Evolutionary conservation across 2,888 invertebrate species (phyloP).

Genomic region (Alentia gelatinosa): DNA sequence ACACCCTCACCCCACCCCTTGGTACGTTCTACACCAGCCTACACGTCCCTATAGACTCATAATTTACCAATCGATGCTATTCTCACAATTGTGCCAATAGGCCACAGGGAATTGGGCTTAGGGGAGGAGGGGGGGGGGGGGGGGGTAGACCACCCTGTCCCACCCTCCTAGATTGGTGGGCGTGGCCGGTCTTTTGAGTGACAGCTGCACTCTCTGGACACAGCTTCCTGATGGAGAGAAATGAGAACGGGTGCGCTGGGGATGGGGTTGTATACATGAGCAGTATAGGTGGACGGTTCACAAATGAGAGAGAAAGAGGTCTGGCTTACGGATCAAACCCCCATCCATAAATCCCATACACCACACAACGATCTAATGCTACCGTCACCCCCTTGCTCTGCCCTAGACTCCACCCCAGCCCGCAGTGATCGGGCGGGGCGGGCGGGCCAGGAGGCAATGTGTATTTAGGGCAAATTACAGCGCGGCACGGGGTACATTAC

Average conservation of each 20-base stretch:
- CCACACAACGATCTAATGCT: too few species aligned
- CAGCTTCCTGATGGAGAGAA: neutral
- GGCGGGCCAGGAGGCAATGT: neutral
- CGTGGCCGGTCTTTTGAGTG: slow-evolving; percentile 7
- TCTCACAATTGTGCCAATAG: slow-evolving; percentile 44
- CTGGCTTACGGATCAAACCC: too few species aligned
- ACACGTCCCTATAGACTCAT: too few species aligned
- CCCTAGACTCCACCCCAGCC: neutral
- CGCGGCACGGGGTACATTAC: slow-evolving; percentile 30
- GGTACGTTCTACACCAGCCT: too few species aligned
- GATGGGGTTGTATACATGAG: neutral
- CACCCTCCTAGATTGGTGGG: neutral
- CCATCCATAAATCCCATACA: too few species aligned
- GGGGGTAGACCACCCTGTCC: slow-evolving; percentile 12
- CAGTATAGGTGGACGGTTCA: neutral
- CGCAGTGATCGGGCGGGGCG: neutral
- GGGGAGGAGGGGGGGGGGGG: neutral
- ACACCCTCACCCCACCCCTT: neutral
- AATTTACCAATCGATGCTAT: slow-evolving; percentile 48
- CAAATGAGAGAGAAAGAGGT: neutral
- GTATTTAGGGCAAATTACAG: slow-evolving; percentile 45
- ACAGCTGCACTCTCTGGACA: neutral
- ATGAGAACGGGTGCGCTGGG: neutral
- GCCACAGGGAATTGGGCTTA: neutral
- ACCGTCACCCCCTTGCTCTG: too few species aligned